phyloP scores from a whole-genome alignment of 2,113 vertebrate species.

The Podarcis raffonei region DNA sequence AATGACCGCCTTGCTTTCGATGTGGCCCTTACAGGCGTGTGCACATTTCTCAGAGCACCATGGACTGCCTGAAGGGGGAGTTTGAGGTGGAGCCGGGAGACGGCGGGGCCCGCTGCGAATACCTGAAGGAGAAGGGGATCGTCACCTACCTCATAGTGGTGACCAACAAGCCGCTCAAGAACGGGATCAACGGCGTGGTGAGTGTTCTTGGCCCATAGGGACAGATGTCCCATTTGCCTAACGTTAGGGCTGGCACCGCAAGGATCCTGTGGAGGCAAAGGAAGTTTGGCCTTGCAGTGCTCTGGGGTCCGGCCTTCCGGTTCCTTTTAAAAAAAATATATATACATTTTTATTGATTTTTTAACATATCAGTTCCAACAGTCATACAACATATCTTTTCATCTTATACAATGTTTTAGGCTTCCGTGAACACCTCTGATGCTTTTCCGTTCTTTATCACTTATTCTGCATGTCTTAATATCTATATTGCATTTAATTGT shows the following conservation, averaged over 20 bases:
- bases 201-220: constrained; percentile 56
- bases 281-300: background rate
- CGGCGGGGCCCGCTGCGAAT: constrained; percentile 90
- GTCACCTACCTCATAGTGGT: constrained; percentile 89
- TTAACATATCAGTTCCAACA: too few relatives aligned
- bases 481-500: too few relatives aligned
- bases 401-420: too few relatives aligned
- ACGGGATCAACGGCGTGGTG: constrained; percentile 86
- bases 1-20: background rate
- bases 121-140: constrained; percentile 90
- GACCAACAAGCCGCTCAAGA: constrained; percentile 83
- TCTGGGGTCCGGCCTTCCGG: accelerated
- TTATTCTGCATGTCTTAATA: too few relatives aligned
- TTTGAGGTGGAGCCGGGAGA: constrained; percentile 91
- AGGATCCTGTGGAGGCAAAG: background rate
- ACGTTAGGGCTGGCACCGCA: too few relatives aligned
- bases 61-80: constrained; percentile 91
- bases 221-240: background rate
- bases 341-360: too few relatives aligned
- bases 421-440: too few relatives aligned
- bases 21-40: constrained; percentile 79
- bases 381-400: too few relatives aligned
- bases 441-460: too few relatives aligned
- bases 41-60: constrained; percentile 93
- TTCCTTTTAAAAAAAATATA: too few relatives aligned